These are phyloP conservation scores for Brachylomia viminalis DNA, from an alignment of 2,888 invertebrate species.

Conservation along the genomic window DNA sequence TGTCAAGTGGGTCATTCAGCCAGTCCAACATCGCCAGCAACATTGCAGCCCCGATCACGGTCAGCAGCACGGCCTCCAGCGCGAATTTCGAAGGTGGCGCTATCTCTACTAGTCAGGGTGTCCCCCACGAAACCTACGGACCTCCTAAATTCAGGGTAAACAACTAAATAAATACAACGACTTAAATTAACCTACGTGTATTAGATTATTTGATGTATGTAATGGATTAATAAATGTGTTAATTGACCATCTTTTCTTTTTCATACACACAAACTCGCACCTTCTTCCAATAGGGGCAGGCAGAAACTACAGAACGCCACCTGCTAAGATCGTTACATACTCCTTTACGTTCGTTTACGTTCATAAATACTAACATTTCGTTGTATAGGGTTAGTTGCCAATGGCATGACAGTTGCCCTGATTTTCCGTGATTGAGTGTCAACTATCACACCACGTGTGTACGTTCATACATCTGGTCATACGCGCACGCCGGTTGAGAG, in stretches of 20 bases:
- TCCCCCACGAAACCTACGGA: slow-evolving; percentile 86
- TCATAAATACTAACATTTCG: no score
- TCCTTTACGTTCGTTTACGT: neutral
- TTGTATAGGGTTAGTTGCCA: no score
- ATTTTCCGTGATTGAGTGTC: no score
- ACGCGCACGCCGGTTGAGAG: neutral
- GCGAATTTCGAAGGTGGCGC: slow-evolving; percentile 69
- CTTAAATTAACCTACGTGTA: slow-evolving; percentile 52
- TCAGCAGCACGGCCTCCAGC: slow-evolving; percentile 66
- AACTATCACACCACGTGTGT: no score
- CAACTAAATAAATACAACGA: slow-evolving; percentile 58
- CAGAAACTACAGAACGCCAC: neutral
- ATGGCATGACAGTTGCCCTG: no score
- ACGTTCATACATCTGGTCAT: neutral
- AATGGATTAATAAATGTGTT: slow-evolving; percentile 59
- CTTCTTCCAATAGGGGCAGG: neutral
- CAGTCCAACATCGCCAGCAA: slow-evolving; percentile 52
- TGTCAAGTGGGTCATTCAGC: slow-evolving; percentile 22
- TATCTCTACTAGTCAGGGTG: slow-evolving; percentile 84
- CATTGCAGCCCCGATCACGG: slow-evolving; percentile 52
- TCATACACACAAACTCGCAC: neutral
- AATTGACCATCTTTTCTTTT: neutral
- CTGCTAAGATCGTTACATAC: neutral
- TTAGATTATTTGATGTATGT: slow-evolving; percentile 36
- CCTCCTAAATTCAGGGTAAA: slow-evolving; percentile 81